A percentile compares a stretch with the other conserved stretches of the same genome.
These are phyloP conservation scores for Phalacrocorax pelagicus DNA, from an alignment of 2,113 vertebrate genomes.

Conservation along the genomic window DNA sequence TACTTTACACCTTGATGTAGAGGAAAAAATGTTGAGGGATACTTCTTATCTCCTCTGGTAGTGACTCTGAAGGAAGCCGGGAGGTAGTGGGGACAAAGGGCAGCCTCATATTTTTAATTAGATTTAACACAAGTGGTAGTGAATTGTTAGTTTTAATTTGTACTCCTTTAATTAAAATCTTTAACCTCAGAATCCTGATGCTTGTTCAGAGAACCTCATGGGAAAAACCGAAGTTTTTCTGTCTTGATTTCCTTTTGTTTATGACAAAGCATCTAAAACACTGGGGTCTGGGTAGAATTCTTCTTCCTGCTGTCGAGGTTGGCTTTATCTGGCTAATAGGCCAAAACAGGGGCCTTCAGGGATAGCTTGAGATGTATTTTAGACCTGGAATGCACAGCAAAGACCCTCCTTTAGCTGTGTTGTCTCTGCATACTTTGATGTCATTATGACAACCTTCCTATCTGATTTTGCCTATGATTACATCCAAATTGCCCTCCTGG, in stretches of 20 bases:
- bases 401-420: neutral
- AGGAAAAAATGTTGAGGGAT: neutral
- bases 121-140: neutral
- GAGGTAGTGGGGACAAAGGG: neutral
- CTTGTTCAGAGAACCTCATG: neutral
- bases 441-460: neutral
- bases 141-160: neutral
- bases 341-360: neutral
- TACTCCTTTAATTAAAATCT: neutral
- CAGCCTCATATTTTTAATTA: neutral
- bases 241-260: neutral
- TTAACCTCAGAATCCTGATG: neutral
- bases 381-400: neutral
- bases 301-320: neutral
- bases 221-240: neutral
- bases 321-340: neutral
- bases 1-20: neutral
- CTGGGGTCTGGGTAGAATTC: neutral
- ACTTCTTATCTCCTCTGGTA: neutral
- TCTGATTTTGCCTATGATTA: constrained; percentile 13
- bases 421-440: neutral
- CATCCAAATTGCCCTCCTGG: constrained; percentile 11
- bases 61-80: neutral
- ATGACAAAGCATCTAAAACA: neutral
- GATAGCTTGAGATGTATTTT: neutral